Base-by-base conservation (phyloP, 2,797 vertebrate genomes). In the Lacerta agilis region DNA sequence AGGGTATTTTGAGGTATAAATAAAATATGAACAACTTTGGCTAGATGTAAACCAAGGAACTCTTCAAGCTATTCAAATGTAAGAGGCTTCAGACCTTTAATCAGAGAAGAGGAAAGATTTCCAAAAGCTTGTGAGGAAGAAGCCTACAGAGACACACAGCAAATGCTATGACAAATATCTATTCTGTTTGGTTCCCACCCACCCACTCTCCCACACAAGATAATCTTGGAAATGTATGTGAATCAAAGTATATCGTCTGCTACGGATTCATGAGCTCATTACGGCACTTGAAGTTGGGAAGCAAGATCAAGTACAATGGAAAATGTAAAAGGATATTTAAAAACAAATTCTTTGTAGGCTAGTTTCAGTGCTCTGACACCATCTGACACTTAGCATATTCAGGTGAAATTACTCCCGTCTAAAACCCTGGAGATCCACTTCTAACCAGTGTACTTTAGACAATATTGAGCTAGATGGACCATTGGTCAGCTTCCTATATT, bases 181-280 rank as follows among this genome's bases (percentile, higher is more conserved):
- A 10, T 92, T 86, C n/a, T 77, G 43, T 38, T 90, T 29, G 3
- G 11, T 66, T 90, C 41, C 29, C 69, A 87, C 45, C 45, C 45
- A 49, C 45, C 45, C 11, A 49, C 45, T 49, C 45, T 49, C 79
- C 81, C 82, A 77, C 66, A 45, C 84, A 82, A n/a, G 13, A 38
- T 85, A 92, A 91, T 85, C 73, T 90, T 92, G 91, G 89, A 92
- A 91, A 36, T 38, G 55, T 45, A 73, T 3, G 17, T 75, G 64
- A 45, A 72, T 61, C 41, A 89, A 88, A 89, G 43, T 8, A 38
- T 1, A 15, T 86, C 83, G 77, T 76, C 83, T 72, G 76, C 90
- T 94, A 88, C 83, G 93, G 86, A 91, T 66, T 58, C 89, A 76
- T 94, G 88, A 77, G 82, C 84, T 58, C 87, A 92, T 90, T 86